Evolutionary conservation across 2,888 invertebrate species (phyloP).

Genomic region (Allolobophora icterica): DNA sequence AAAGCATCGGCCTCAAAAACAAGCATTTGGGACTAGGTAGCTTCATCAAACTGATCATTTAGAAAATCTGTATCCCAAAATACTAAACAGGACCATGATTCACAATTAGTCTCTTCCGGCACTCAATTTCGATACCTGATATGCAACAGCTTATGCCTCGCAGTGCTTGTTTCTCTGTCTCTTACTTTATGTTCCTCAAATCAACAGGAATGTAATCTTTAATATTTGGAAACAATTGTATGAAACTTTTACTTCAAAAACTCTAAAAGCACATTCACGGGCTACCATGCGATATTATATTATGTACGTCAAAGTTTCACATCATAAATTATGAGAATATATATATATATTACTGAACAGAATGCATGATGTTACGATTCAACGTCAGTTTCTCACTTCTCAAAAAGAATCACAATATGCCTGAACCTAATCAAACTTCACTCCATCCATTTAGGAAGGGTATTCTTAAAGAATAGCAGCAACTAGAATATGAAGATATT

Average conservation of each 20-base stretch:
- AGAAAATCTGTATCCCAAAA: background rate
- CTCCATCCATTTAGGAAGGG: background rate
- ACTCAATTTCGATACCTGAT: background rate
- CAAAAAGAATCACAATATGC: background rate
- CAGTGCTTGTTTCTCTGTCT: background rate
- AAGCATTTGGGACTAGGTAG: constrained; percentile 10
- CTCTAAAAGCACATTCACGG: background rate
- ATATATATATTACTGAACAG: background rate
- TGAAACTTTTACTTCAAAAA: background rate
- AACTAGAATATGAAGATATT: background rate
- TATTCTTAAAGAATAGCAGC: background rate
- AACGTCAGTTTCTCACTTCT: background rate
- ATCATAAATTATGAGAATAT: constrained; percentile 4
- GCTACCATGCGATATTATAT: background rate
- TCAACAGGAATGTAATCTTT: background rate
- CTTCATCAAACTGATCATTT: background rate
- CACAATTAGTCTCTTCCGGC: background rate
- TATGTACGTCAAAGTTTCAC: background rate
- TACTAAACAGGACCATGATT: constrained; percentile 1
- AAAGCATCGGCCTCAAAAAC: background rate
- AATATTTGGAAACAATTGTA: background rate
- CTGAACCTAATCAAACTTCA: too few species aligned
- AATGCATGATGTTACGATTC: background rate
- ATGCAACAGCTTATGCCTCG: background rate
- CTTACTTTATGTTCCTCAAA: background rate